Conservation (phyloP, 1,140 invertebrate genomes). For the Geopemphigus sp. region DNA sequence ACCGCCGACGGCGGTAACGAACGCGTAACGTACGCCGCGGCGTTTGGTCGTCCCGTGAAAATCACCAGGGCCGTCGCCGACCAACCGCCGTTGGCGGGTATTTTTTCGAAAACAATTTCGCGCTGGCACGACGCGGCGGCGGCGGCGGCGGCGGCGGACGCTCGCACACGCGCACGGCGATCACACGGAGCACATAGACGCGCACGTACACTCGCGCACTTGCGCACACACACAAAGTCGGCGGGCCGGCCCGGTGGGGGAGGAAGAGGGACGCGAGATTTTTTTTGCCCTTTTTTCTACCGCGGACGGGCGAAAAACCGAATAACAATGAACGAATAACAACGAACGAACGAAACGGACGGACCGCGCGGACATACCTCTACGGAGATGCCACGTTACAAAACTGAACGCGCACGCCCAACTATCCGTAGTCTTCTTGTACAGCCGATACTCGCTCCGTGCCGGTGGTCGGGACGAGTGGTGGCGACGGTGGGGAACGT, state of each 20-base stretch:
- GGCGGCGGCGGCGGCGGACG: background rate
- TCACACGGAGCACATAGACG: background rate
- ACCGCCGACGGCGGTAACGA: background rate
- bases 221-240: background rate
- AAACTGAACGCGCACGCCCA: conserved; percentile 32
- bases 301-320: too few relatives aligned
- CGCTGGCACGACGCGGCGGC: background rate
- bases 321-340: too few relatives aligned
- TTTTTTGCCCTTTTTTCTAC: too few relatives aligned
- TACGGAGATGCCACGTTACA: conserved; percentile 45
- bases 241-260: too few relatives aligned
- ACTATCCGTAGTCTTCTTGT: background rate
- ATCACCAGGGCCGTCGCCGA: too few relatives aligned
- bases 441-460: too few relatives aligned
- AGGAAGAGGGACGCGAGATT: too few relatives aligned
- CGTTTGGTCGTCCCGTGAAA: too few relatives aligned
- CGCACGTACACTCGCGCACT: background rate
- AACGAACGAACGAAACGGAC: background rate
- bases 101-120: conserved; percentile 16
- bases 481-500: too few relatives aligned
- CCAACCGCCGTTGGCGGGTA: too few relatives aligned
- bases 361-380: conserved; percentile 16
- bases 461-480: too few relatives aligned
- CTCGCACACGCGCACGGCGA: background rate
- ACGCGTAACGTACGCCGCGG: too few relatives aligned